These are phyloP conservation scores for Emmelina monodactyla DNA, from an alignment of 2,888 invertebrate genomes.

Conservation along the genomic window DNA sequence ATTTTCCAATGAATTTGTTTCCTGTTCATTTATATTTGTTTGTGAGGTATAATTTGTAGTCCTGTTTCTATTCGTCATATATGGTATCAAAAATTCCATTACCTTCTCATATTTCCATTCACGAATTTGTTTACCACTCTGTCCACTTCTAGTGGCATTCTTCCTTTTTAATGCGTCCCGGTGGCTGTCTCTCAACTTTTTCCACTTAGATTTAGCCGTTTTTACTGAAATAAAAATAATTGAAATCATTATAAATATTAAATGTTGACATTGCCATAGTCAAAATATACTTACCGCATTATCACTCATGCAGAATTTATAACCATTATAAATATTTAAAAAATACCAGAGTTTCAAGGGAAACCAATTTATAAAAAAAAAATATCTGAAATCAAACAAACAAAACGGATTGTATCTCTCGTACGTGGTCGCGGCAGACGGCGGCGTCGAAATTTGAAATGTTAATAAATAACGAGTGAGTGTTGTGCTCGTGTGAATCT, in stretches of 20 bases:
- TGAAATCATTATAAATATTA: background rate
- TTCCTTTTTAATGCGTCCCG: conserved; percentile 10
- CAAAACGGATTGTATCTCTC: too few species aligned
- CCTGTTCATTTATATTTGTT: too few species aligned
- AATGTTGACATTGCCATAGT: background rate
- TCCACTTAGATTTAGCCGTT: conserved; percentile 8
- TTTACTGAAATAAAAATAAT: conserved; percentile 7
- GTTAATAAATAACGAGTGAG: too few species aligned
- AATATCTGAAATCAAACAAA: too few species aligned
- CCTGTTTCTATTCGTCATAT: conserved; percentile 5
- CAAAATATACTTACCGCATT: too few species aligned
- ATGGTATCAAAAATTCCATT: conserved; percentile 12
- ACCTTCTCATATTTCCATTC: conserved; percentile 15
- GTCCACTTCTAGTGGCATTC: conserved; percentile 15
- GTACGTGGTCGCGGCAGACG: too few species aligned
- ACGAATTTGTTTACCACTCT: conserved; percentile 9
- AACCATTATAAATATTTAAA: background rate
- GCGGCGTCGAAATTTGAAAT: too few species aligned
- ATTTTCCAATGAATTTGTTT: too few species aligned
- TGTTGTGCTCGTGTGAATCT: too few species aligned
- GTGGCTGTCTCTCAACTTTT: conserved; percentile 9
- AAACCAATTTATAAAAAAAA: conserved; percentile 4
- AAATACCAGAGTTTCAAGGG: background rate
- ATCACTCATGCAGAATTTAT: too few species aligned
- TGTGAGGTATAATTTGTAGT: too few species aligned